Percentiles rank a stretch among this genome's conserved stretches.
Evolutionary conservation across 1,140 invertebrate genomes (phyloP).

Genomic region (Zaprionus lachaisei): DNA sequence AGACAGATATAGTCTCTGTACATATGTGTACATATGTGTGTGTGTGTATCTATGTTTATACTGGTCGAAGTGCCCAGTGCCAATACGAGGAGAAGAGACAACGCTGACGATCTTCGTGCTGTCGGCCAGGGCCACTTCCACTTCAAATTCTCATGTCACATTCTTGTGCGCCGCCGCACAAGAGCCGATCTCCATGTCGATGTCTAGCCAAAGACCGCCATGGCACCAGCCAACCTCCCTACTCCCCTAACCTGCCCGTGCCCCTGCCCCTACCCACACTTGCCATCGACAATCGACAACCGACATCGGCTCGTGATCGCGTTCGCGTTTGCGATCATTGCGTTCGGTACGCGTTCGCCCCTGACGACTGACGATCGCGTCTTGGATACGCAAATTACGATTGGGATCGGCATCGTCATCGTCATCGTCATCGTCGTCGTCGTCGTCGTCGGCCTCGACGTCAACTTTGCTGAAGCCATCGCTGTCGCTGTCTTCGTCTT

Average conservation of each 20-base stretch:
- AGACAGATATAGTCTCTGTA: background rate
- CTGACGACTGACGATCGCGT: conserved; percentile 51
- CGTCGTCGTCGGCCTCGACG: conserved; percentile 8
- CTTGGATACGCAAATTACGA: conserved; percentile 57
- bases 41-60: conserved; percentile 22
- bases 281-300: conserved; percentile 31
- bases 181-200: conserved; percentile 58
- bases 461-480: background rate
- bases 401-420: conserved; percentile 45
- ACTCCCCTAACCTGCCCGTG: background rate
- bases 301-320: conserved; percentile 33
- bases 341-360: conserved; percentile 14
- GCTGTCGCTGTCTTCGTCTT: conserved; percentile 2
- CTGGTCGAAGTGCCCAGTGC: conserved; percentile 22
- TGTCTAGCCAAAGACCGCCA: conserved; percentile 56
- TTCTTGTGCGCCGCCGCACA: conserved; percentile 59
- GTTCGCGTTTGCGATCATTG: conserved; percentile 29
- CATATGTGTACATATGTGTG: conserved; percentile 1
- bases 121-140: conserved; percentile 64
- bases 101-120: conserved; percentile 56
- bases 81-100: conserved; percentile 37
- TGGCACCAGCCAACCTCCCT: conserved; percentile 16
- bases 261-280: conserved; percentile 3
- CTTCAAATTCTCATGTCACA: conserved; percentile 75
- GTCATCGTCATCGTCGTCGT: conserved; percentile 9